Conservation (phyloP, 2,797 vertebrate genomes). For the Phaenicophaeus curvirostris region DNA sequence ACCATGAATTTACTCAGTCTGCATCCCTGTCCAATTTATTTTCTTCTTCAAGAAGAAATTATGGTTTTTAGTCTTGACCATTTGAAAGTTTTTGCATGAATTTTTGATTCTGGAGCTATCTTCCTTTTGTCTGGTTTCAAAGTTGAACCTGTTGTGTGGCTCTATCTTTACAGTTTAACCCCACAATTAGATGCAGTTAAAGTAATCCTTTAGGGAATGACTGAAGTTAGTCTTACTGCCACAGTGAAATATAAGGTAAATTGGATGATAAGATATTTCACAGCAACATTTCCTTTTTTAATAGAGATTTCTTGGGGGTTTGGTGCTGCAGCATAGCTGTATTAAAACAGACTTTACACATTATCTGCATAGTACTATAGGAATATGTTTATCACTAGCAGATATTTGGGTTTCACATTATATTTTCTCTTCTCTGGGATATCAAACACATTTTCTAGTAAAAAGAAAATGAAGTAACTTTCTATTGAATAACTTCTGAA, state of each 20-base stretch:
- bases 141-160: neutral
- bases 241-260: neutral
- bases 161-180: neutral
- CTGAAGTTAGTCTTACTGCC: neutral
- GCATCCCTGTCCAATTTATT: neutral
- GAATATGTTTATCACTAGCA: neutral
- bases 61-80: neutral
- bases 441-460: neutral
- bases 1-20: neutral
- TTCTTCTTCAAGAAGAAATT: neutral
- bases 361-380: neutral
- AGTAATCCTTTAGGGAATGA: neutral
- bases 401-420: neutral
- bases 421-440: neutral
- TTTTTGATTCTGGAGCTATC: neutral
- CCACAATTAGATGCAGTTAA: neutral
- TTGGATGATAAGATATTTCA: neutral
- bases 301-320: neutral
- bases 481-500: neutral
- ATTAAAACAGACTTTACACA: neutral
- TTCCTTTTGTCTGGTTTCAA: neutral
- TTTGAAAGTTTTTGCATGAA: neutral
- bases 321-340: neutral
- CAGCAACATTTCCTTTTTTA: neutral
- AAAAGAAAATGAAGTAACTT: neutral